Base-by-base conservation (phyloP, 2,797 vertebrate species). In the Sebastes jordani region DNA sequence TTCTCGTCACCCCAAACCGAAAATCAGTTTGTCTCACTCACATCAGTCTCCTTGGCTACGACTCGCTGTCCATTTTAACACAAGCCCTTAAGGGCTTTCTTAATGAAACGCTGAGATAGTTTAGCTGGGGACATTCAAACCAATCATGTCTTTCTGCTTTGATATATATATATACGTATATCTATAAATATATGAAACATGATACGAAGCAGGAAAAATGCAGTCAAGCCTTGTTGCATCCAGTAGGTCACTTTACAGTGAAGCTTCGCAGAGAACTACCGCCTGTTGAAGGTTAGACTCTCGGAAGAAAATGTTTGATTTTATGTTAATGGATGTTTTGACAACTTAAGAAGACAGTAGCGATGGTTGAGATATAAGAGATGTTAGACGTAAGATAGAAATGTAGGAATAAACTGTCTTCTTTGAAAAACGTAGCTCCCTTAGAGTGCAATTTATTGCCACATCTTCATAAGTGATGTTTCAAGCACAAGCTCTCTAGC, bases 21-120 rank as follows among this genome's bases (percentile, higher is more conserved):
- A 92, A 95, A 95, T 95, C 94, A 89, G 87, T 91, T 95, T 86
- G 90, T 86, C 84, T 88, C 86, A 80, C 78, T 89, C 86, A 68
- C 74, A 85, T 84, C 80, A 54, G 88, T 91, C 87, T 88, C 86
- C 87, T 82, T 89, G 86, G 82, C 86, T 86, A 87, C 83, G 63
- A 85, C 74, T 86, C 8, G 62, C 71, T 86, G 85, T 83, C 89
- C 76, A 91, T 93, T 92, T 90, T 82, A 92, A 88, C 82, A 88
- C 82, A 52, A 88, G 84, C 83, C 80, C 81, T 88, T 52, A 54
- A 80, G 69, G 88, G 68, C 77, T 88, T 81, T 67, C 63, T 82
- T 56, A 84, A 82, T 79, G 82, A 73, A 32, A 78, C 73, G 75
- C 77, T 78, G 78, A 88, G 54, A 71, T 65, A 73, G 58, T 80